Percentiles rank a stretch among this genome's conserved stretches.
phyloP scores from a whole-genome alignment of 2,888 invertebrate genomes.

The Scelioninae gen. 1 region DNA sequence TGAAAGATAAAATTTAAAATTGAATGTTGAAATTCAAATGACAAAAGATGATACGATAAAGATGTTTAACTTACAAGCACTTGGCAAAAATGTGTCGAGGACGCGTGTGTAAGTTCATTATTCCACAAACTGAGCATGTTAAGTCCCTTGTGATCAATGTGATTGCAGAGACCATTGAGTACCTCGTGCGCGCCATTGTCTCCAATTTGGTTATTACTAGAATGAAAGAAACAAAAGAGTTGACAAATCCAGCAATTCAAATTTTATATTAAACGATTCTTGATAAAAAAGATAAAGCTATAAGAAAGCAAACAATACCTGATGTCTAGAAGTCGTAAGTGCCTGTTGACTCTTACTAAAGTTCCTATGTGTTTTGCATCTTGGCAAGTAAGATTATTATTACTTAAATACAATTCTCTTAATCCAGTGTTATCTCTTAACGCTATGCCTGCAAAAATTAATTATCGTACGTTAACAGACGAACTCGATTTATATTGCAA shows the following conservation, averaged over 20 bases:
- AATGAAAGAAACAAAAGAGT: constrained; percentile 55
- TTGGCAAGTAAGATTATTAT: constrained; percentile 89
- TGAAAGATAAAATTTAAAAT: too few species aligned
- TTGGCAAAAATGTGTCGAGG: constrained; percentile 87
- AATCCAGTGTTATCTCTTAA: constrained; percentile 91
- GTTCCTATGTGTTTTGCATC: constrained; percentile 92
- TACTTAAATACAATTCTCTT: constrained; percentile 92
- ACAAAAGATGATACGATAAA: constrained; percentile 51
- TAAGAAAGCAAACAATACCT: constrained; percentile 86
- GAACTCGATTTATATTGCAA: too few species aligned
- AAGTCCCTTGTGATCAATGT: constrained; percentile 86
- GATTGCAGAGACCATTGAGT: constrained; percentile 88
- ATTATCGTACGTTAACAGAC: constrained; percentile 25
- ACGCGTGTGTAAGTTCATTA: constrained; percentile 91
- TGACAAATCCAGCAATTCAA: not conserved
- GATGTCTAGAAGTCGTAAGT: constrained; percentile 92
- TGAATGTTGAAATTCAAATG: constrained; percentile 32
- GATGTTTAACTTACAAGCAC: constrained; percentile 87
- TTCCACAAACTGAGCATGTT: constrained; percentile 94
- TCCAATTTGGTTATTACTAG: constrained; percentile 86
- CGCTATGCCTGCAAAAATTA: constrained; percentile 87
- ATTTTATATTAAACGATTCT: constrained; percentile 1
- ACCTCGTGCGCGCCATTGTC: constrained; percentile 90
- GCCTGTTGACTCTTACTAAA: constrained; percentile 90
- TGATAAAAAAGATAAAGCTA: constrained; percentile 13